Evolutionary conservation across 2,797 vertebrate species (phyloP).

Genomic region (Otus scops): DNA sequence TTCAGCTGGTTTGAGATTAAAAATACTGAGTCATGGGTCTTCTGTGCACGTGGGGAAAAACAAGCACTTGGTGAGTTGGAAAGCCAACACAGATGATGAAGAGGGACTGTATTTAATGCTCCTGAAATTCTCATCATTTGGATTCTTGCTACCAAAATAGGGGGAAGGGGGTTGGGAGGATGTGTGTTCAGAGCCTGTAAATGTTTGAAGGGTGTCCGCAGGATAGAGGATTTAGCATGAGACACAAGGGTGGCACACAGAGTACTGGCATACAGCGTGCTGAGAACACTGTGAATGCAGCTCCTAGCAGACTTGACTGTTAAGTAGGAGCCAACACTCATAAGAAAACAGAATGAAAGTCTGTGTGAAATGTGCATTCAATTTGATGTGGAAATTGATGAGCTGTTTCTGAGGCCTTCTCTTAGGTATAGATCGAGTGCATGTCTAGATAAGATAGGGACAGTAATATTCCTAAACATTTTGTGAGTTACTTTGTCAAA

Average conservation of each 20-base stretch:
- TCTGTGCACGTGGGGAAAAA: not conserved
- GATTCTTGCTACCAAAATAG: not conserved
- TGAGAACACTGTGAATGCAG: not conserved
- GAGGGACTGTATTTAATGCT: not conserved
- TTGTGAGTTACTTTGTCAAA: not conserved
- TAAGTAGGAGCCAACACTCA: not conserved
- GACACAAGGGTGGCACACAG: not conserved
- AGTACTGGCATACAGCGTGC: not conserved
- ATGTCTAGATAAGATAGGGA: not conserved
- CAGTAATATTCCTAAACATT: not conserved
- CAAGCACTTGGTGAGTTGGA: not conserved
- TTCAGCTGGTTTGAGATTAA: not conserved
- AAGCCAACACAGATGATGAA: not conserved
- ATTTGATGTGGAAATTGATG: not conserved
- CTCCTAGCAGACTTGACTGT: not conserved
- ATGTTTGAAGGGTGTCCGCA: not conserved
- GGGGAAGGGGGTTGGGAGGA: not conserved
- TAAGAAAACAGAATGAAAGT: not conserved
- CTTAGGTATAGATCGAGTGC: too few species aligned
- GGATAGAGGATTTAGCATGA: not conserved
- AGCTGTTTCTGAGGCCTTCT: not conserved
- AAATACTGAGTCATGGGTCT: not conserved
- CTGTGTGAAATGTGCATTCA: not conserved
- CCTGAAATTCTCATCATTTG: not conserved
- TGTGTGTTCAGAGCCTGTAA: accelerated